Base-by-base conservation (phyloP, 2,888 invertebrate genomes). In the Polymixis flavicincta region DNA sequence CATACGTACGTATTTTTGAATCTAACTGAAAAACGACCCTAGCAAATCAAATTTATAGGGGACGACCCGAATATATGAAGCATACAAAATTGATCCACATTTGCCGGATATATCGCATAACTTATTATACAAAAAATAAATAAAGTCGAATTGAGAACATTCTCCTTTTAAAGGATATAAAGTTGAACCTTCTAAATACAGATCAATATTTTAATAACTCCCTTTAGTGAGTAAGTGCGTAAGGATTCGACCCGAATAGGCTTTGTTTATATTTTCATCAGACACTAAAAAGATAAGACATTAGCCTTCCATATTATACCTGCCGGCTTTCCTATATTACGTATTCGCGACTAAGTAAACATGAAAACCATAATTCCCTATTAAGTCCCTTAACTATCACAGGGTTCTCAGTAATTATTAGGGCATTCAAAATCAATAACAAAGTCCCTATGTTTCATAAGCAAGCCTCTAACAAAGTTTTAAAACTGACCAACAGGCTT, bases 401-500 rank as follows among this genome's bases (percentile, higher is more conserved):
- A 32, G 8, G 28, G 11, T 52, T 22, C 17, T 54, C 17, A 48
- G 22, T 52, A 28, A n/a, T n/a, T 2, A 73, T 60, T 68, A n/a
- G 67, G 13, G 14, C n/a, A 57, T 69, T 63, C 25, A 37, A 60
- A 76, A 76, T 84, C 61, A 83, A 73, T 76, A 68, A 74, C 37
- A 71, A 25, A 52, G 32, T 28, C 22, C n/a, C 5, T 22, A 42
- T 72, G 25, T 76, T 48, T 83, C 61, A 74, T 76, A 61, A 65
- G 6, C 69, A 76, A 69, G 32, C 65, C 54, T 57, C 71, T 77
- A 74, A 80, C 83, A 86, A 85, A 85, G 77, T 87, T 88, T 78
- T 85, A 86, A 85, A 74, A 77, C 85, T 74, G 57, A 57, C 75
- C 76, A 85, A 84, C 84, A 77, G 85, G 83, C 81, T 86, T 83